Conservation (phyloP, 92 coral and sea anemone species). For the Pocillopora meandrina region DNA sequence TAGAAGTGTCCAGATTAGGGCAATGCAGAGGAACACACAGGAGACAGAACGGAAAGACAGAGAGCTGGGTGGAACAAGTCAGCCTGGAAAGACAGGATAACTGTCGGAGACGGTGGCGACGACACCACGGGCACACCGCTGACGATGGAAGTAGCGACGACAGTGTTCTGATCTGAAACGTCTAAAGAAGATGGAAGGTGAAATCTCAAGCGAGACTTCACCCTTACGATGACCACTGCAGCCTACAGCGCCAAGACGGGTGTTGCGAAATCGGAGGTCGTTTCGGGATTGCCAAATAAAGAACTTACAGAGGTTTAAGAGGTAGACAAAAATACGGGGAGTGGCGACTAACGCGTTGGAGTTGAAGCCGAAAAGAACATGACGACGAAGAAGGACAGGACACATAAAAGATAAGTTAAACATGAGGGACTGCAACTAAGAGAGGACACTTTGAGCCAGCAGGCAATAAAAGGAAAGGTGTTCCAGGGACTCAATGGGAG, state of each 20-base stretch:
- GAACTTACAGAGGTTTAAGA: conserved; percentile 2
- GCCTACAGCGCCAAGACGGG: conserved; percentile 6
- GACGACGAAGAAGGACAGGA: not conserved
- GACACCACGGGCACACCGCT: not conserved
- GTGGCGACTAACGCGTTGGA: not conserved
- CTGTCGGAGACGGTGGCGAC: not conserved
- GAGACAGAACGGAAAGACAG: too few species aligned
- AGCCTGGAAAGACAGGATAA: not conserved
- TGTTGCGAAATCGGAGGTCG: conserved; percentile 25
- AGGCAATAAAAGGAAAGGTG: conserved; percentile 39
- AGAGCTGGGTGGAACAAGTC: too few species aligned
- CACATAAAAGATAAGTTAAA: not conserved
- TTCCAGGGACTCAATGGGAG: not conserved
- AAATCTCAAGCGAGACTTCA: conserved; percentile 1
- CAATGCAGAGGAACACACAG: not conserved
- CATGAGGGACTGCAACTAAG: conserved; percentile 13
- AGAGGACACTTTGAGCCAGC: conserved; percentile 16
- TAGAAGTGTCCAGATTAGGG: not conserved
- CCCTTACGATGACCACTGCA: not conserved
- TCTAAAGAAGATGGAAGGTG: conserved; percentile 1
- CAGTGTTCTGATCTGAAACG: not conserved
- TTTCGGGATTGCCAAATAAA: conserved; percentile 27
- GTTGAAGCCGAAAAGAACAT: not conserved
- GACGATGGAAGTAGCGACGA: not conserved
- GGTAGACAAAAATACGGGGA: conserved; percentile 22